Evolutionary conservation across 1,140 invertebrate species (phyloP), one percentile per base, ranked within the genome.

Genomic region (Aradophagus sp.): DNA sequence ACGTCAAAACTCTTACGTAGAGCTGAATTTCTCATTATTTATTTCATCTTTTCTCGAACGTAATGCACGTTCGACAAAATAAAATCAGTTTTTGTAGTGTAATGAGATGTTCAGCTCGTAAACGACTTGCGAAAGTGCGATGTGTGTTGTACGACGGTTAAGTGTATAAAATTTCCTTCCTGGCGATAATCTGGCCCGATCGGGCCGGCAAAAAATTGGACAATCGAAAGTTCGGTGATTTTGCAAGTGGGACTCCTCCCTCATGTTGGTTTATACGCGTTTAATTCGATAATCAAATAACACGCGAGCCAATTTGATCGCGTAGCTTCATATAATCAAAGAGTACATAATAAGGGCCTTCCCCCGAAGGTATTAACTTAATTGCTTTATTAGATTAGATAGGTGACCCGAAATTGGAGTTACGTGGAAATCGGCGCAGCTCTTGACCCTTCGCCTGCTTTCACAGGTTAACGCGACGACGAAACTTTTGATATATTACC

Each of bases 331-430:
- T 79, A 76, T 79, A 79, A 79, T 77, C 77, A 79, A 75, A 74
- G 73, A 68, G 59, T 48, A 63, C 69, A 71, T 77, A 74, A 79
- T 77, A 69, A 76, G 59, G 52, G 65, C 44, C 65, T 74, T 73
- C 70, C 55, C 62, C 65, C 68, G 47, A 72, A 65, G 75, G 71
- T 67, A 74, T 77, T 76, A 77, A 77, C 69, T 76, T 71, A 76
- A 77, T 79, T 77, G 75, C 77, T 79, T 76, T 79, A 79, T 79
- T 79, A 79, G 70, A 77, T 76, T 66, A 74, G 62, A 73, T 70
- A 66, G 71, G 63, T 63, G 66, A 76, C 58, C 74, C 48, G 47
- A 73, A 71, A 68, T 69, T 68, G 59, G 59, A 74, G 63, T 71
- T 66, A 69, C 61, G 47, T 67, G 59, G 65, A 69, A 69, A 56